A percentile compares a stretch with the other conserved stretches of the same genome.
Evolutionary conservation across 1,140 invertebrate genomes (phyloP).

Genomic region (Drosophila gunungcola): DNA sequence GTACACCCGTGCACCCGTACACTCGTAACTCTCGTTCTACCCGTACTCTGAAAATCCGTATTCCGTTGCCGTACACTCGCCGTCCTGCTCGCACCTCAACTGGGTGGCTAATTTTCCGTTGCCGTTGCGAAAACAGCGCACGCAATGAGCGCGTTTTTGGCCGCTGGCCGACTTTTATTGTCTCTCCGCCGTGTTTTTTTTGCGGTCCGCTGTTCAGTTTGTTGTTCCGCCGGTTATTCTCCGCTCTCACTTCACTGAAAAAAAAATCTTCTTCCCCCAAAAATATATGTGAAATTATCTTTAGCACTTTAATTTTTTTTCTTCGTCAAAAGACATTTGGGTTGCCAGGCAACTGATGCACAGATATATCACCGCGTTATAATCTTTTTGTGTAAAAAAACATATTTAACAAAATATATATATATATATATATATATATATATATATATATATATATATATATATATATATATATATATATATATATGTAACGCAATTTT

Average conservation of each 20-base stretch:
- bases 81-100: slow-evolving; percentile 3
- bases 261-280: neutral
- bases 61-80: slow-evolving; percentile 1
- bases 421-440: no score
- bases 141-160: slow-evolving; percentile 80
- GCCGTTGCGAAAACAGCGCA: slow-evolving; percentile 74
- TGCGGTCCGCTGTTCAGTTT: slow-evolving; percentile 41
- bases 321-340: neutral
- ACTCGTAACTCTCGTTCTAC: neutral
- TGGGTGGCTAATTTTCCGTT: slow-evolving; percentile 55
- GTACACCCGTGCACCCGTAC: neutral
- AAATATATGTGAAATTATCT: no score
- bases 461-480: no score
- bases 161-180: slow-evolving; percentile 78
- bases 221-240: slow-evolving; percentile 25
- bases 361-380: no score
- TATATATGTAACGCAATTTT: no score
- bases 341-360: no score
- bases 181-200: slow-evolving; percentile 46
- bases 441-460: no score
- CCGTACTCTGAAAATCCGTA: slow-evolving; percentile 17
- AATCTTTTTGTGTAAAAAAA: no score
- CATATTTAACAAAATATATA: no score
- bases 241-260: slow-evolving; percentile 4
- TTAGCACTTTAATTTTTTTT: no score